A percentile compares a stretch with the other conserved stretches of the same genome.
These are phyloP conservation scores for Drosophila maculinotata DNA, from an alignment of 2,888 invertebrate species.

Conservation along the genomic window DNA sequence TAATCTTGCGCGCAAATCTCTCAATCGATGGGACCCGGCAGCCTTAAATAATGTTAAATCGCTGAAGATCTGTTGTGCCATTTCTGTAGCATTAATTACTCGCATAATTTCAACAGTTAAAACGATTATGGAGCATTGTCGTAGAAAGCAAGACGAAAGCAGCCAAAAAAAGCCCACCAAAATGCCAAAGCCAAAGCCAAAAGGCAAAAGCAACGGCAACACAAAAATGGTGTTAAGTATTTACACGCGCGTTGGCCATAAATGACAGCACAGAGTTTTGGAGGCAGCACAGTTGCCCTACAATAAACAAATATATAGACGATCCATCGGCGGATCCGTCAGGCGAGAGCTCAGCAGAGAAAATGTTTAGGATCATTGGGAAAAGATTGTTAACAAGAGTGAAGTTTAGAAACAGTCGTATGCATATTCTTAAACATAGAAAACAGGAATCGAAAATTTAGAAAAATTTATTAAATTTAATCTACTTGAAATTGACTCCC, in stretches of 20 bases:
- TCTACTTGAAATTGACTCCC: too few relatives aligned
- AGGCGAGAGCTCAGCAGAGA: not conserved
- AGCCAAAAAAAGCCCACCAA: constrained; percentile 17
- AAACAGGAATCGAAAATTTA: too few relatives aligned
- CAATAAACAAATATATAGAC: constrained; percentile 34
- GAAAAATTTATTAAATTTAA: too few relatives aligned
- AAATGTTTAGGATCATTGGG: not conserved
- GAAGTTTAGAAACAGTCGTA: not conserved
- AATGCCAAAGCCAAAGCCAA: constrained; percentile 2
- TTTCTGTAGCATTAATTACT: constrained; percentile 64
- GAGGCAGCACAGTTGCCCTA: constrained; percentile 38
- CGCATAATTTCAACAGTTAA: constrained; percentile 68
- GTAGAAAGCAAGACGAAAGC: constrained; percentile 74
- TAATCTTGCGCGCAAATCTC: constrained; percentile 3
- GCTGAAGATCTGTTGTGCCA: constrained; percentile 19
- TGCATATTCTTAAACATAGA: too few relatives aligned
- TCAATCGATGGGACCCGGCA: constrained; percentile 23
- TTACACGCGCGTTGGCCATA: constrained; percentile 74
- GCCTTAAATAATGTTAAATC: constrained; percentile 2
- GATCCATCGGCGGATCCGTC: constrained; percentile 24
- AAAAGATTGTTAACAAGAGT: too few relatives aligned
- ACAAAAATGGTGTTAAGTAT: constrained; percentile 74
- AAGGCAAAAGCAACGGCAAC: constrained; percentile 46
- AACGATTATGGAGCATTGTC: constrained; percentile 66
- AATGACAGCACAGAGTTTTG: constrained; percentile 52